phyloP scores from a whole-genome alignment of 1,140 invertebrate genomes.

The Sogatella furcifera region DNA sequence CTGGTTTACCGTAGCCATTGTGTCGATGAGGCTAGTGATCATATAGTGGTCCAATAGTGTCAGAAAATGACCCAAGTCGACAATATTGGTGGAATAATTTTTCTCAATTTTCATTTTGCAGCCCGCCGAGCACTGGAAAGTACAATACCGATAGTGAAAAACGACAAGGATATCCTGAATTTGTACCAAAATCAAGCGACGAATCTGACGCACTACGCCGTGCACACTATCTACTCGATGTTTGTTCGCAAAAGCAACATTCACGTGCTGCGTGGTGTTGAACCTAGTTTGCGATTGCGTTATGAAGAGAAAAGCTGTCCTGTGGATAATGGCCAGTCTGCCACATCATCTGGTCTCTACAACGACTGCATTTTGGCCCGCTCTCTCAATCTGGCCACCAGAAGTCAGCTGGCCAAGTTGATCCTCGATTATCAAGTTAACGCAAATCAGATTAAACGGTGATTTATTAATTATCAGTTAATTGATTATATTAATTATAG shows the following conservation, averaged over 20 bases:
- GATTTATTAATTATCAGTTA: no score
- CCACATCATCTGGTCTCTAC: slow-evolving; percentile 6
- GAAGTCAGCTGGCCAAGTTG: slow-evolving; percentile 22
- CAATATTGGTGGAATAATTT: no score
- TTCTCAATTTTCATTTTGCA: slow-evolving; percentile 16
- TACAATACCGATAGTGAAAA: slow-evolving; percentile 45
- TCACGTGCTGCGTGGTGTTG: slow-evolving; percentile 57
- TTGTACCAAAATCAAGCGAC: slow-evolving; percentile 9
- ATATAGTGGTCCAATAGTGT: no score
- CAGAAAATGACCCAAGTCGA: no score
- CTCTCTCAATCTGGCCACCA: slow-evolving; percentile 21
- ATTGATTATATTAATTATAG: no score
- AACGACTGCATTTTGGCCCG: slow-evolving; percentile 15
- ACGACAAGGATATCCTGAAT: slow-evolving; percentile 46
- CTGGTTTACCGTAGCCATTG: no score
- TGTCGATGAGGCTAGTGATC: no score
- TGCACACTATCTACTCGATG: slow-evolving; percentile 46
- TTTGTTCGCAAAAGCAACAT: slow-evolving; percentile 47
- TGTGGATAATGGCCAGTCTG: slow-evolving; percentile 1
- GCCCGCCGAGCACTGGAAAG: slow-evolving; percentile 43
- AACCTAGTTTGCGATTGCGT: slow-evolving; percentile 44
- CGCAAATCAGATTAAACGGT: no score
- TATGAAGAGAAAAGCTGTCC: slow-evolving; percentile 13
- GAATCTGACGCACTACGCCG: slow-evolving; percentile 14
- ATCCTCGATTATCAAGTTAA: slow-evolving; percentile 20